Base-by-base conservation (phyloP, 1,140 invertebrate genomes). In the Bombus vancouverensis region DNA sequence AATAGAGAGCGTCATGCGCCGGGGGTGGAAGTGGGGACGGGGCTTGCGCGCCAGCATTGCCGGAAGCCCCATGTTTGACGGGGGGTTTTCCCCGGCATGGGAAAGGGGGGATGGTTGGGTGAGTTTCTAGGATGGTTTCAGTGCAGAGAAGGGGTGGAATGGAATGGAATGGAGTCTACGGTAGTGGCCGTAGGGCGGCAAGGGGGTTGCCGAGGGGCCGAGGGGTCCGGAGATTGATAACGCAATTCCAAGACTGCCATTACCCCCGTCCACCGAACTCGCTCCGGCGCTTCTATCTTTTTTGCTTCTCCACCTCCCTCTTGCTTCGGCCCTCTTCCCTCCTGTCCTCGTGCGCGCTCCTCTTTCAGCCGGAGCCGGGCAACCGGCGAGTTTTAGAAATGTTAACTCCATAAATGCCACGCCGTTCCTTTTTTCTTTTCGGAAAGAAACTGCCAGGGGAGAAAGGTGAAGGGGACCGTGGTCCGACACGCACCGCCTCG, bases 191-290 rank as follows among this genome's bases (percentile, higher is more conserved):
- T 89, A 90, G 92, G 91, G 86, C 90, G 92, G 92, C 89, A 71
- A 87, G 85, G 89, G 87, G 74, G 80, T 78, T 87, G 89, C 83
- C 72, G 86, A 87, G 83, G 85, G 83, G 91, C 79, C 83, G 90
- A 92, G 94, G 94, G 94, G 91, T 91, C 91, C 84, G 92, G 94
- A 95, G 95, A 95, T 95, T 95, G 95, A 95, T 95, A 95, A 95
- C 94, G 95, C 95, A 95, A 95, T 95, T 95, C 94, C 93, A 95
- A 95, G 95, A 95, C 94, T 95, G 92, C 95, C 94, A 95, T 95
- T 95, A 95, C 92, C 94, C 93, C 94, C 93, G 90, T 91, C 93
- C 91, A 92, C 92, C 90, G 81, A 88, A 91, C 92, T 93, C 92
- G 90, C 93, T 93, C 92, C 90, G 89, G 90, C 90, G 93, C 93